phyloP scores from a whole-genome alignment of 2,888 invertebrate genomes.

The Sialis lutaria region DNA sequence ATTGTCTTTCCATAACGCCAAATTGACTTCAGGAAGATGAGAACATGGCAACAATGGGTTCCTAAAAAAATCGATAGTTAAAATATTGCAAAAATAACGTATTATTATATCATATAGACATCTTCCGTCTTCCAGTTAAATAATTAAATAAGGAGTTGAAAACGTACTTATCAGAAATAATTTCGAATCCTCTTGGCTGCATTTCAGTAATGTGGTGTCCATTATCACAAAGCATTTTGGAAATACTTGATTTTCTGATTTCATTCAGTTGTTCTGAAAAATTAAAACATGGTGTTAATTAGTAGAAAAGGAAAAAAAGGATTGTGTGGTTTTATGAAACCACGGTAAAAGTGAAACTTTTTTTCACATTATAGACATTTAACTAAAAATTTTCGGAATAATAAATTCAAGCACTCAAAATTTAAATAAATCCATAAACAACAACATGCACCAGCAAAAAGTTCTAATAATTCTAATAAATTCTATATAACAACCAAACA shows the following conservation, averaged over 20 bases:
- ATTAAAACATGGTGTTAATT: conserved; percentile 2
- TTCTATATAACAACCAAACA: too few species aligned
- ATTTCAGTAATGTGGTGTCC: conserved; percentile 46
- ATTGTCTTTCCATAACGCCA: conserved; percentile 39
- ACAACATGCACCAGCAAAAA: too few species aligned
- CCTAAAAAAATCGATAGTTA: conserved; percentile 24
- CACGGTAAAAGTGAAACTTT: too few species aligned
- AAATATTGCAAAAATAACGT: not conserved
- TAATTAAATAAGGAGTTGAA: not conserved
- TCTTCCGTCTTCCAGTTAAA: not conserved
- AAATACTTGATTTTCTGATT: conserved; percentile 59
- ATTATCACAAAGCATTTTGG: conserved; percentile 67
- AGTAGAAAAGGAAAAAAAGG: too few species aligned
- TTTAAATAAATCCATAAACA: too few species aligned
- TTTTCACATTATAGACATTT: too few species aligned
- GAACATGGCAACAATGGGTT: conserved; percentile 42
- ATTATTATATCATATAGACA: not conserved
- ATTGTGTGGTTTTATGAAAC: too few species aligned
- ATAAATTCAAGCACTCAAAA: too few species aligned
- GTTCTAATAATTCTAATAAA: too few species aligned
- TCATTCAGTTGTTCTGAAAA: conserved; percentile 46
- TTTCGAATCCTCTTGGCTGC: conserved; percentile 49
- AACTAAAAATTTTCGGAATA: too few species aligned
- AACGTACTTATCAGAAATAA: conserved; percentile 38
- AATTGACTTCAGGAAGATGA: conserved; percentile 36